Base-by-base conservation (phyloP, 2,113 vertebrate genomes). In the Trichechus manatus region DNA sequence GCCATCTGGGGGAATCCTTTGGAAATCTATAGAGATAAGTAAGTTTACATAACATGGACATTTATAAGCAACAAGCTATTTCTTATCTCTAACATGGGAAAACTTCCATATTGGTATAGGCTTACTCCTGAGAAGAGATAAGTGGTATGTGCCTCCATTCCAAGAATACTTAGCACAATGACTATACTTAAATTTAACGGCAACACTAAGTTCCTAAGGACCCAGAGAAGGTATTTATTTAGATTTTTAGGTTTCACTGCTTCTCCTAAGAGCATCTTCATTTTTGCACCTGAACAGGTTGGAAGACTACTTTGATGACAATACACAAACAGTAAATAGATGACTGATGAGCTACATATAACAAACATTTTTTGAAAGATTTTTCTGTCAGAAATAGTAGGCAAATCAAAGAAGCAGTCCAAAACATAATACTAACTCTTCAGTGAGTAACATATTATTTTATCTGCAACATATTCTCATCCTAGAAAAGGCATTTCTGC, bases 231-330 rank as follows among this genome's bases (percentile, higher is more conserved):
- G 29, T 75, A 94, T 36, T 92, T 91, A 95, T 36, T 92, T 91
- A 68, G 87, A 85, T 87, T 39, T 94, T 81, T 81, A 79, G 23
- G 56, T 85, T 96, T 83, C 91, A 66, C 74, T 96, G 72, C 56
- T 97, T 96, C 68, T 50, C 4, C 39, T 95, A 91, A 97, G 87
- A 88, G n/a, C 39, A 95, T 78, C 61, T 85, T 90, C 64, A 92
- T 22, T 94, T 97, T 80, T 97, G 68, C 44, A 79, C 19, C 5
- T 93, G 70, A 95, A 87, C 10, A 9, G 93, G n/a, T 72, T 91
- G 27, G 59, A 25, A 85, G 14, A 75, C 20, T 50, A 70, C 8
- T 96, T 64, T 91, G n/a, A 82, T 93, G 42, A 97, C 42, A 94
- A 97, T 25, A 72, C 23, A 91, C n/a, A 64, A 92, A 81, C 7